Evolutionary conservation across 2,797 vertebrate genomes (phyloP).

Genomic region (Cryptoprocta ferox): DNA sequence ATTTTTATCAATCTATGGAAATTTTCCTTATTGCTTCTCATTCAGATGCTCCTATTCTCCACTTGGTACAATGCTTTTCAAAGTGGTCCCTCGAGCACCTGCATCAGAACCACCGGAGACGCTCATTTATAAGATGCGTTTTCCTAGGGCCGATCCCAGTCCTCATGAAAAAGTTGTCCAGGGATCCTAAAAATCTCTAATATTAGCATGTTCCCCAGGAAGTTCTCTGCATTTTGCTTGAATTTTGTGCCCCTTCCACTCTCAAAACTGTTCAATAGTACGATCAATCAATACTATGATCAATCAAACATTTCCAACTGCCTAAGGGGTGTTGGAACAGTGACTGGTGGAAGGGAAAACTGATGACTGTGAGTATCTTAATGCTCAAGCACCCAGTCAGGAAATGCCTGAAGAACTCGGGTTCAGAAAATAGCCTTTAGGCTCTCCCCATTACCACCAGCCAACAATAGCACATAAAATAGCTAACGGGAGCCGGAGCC

Average conservation of each 20-base stretch:
- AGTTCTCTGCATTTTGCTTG: background rate
- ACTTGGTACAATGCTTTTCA: background rate
- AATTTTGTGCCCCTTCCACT: background rate
- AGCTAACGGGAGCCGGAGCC: background rate
- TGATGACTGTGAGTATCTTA: background rate
- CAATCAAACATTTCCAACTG: background rate
- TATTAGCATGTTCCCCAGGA: no score
- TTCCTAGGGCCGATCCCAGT: background rate
- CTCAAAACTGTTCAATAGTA: background rate
- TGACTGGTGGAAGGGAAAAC: background rate
- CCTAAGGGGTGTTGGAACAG: accelerated
- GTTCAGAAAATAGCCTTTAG: background rate
- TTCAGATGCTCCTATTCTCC: background rate
- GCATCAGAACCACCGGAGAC: background rate
- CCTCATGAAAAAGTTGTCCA: background rate
- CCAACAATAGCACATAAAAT: accelerated
- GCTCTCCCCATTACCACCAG: background rate
- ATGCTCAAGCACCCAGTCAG: background rate
- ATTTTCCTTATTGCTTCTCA: background rate
- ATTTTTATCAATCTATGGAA: background rate
- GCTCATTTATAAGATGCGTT: background rate
- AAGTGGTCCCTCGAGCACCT: background rate
- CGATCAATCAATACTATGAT: background rate
- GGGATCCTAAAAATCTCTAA: background rate
- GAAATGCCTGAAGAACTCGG: background rate